These are phyloP conservation scores for Drosophila anomelani DNA, from an alignment of 2,888 invertebrate genomes.

Conservation along the genomic window DNA sequence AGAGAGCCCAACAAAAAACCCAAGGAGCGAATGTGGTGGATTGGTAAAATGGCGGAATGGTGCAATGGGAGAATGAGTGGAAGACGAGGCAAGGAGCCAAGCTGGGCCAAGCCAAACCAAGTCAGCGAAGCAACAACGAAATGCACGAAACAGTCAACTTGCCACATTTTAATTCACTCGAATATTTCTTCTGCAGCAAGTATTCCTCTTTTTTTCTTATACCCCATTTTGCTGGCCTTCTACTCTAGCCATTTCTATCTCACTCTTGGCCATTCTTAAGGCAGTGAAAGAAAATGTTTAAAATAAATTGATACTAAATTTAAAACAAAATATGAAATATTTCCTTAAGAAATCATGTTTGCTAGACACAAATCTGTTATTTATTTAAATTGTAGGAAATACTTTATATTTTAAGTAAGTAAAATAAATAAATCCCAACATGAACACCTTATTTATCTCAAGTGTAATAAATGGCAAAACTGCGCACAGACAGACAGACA, in stretches of 20 bases:
- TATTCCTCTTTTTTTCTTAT: slow-evolving; percentile 17
- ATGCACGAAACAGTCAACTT: slow-evolving; percentile 76
- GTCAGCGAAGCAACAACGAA: slow-evolving; percentile 45
- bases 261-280: background rate
- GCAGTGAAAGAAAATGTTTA: background rate
- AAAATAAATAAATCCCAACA: background rate
- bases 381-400: background rate
- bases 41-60: background rate
- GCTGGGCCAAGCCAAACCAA: slow-evolving; percentile 9
- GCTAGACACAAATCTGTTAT: too few species aligned
- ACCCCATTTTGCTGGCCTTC: slow-evolving; percentile 24
- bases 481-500: background rate
- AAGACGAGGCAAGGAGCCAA: slow-evolving; percentile 8
- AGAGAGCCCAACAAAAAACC: slow-evolving; percentile 20
- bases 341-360: background rate
- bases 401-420: accelerated
- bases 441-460: background rate
- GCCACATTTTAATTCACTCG: slow-evolving; percentile 81
- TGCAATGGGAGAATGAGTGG: background rate
- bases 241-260: slow-evolving; percentile 20
- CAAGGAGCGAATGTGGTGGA: background rate
- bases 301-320: too few species aligned
- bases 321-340: too few species aligned
- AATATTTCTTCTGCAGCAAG: slow-evolving; percentile 65
- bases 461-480: slow-evolving; percentile 58